A percentile compares a stretch with the other conserved stretches of the same genome.
phyloP scores from a whole-genome alignment of 2,888 invertebrate genomes.

The Barypeithes pellucidus region DNA sequence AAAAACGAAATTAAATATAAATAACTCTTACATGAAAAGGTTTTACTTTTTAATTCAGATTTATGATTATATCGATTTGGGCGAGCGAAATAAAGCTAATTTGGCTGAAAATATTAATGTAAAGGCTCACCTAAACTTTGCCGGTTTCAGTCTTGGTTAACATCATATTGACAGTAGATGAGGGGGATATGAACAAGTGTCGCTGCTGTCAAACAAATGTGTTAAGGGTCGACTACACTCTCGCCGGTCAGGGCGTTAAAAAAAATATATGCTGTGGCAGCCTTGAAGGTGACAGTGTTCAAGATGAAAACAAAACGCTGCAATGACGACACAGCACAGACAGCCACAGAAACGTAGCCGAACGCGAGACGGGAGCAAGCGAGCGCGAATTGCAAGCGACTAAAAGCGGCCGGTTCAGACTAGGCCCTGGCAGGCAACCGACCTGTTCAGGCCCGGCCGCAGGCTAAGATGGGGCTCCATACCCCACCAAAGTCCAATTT shows the following conservation, averaged over 20 bases:
- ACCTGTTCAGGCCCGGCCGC: slow-evolving; percentile 50
- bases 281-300: slow-evolving; percentile 48
- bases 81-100: not conserved
- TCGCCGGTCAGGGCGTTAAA: slow-evolving; percentile 31
- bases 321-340: slow-evolving; percentile 49
- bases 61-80: not conserved
- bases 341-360: slow-evolving; percentile 34
- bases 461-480: slow-evolving; percentile 33
- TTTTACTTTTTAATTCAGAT: slow-evolving; percentile 32
- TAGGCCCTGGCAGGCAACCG: slow-evolving; percentile 46
- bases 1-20: slow-evolving; percentile 52
- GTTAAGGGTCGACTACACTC: slow-evolving; percentile 28
- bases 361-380: slow-evolving; percentile 40
- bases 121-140: slow-evolving; percentile 45
- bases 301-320: slow-evolving; percentile 51
- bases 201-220: slow-evolving; percentile 20
- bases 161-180: slow-evolving; percentile 39
- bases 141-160: slow-evolving; percentile 45
- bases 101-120: slow-evolving; percentile 28
- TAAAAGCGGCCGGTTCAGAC: slow-evolving; percentile 48
- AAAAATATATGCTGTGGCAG: slow-evolving; percentile 33
- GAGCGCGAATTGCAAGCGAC: slow-evolving; percentile 54
- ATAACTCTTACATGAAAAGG: slow-evolving; percentile 44
- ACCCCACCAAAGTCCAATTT: slow-evolving; percentile 26
- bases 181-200: slow-evolving; percentile 29